Evolutionary conservation across 2,888 invertebrate genomes (phyloP).

Genomic region (Oscheius sp.): DNA sequence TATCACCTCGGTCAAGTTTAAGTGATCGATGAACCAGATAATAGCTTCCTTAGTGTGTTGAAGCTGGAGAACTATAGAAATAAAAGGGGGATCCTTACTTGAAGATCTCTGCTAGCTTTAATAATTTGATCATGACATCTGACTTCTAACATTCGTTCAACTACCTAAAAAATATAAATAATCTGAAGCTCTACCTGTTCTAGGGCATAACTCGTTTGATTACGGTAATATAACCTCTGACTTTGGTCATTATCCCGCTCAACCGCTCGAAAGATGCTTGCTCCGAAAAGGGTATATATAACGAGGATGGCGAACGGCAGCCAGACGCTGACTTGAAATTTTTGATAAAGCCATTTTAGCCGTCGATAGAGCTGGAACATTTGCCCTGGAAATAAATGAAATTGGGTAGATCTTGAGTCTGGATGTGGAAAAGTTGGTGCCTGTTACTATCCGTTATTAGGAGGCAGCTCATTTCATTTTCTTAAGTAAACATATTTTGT

Average conservation of each 20-base stretch:
- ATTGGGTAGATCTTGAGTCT: background rate
- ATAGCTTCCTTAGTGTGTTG: constrained; percentile 63
- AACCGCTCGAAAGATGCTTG: constrained; percentile 56
- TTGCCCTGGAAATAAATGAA: background rate
- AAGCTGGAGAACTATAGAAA: constrained; percentile 38
- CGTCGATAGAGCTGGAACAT: constrained; percentile 35
- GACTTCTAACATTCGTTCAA: constrained; percentile 61
- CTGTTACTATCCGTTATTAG: no score
- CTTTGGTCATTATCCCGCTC: constrained; percentile 39
- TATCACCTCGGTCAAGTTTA: constrained; percentile 64
- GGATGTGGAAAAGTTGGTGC: no score
- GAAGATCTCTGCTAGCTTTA: constrained; percentile 29
- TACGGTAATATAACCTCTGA: constrained; percentile 39
- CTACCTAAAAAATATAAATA: constrained; percentile 40
- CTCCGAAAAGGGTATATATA: constrained; percentile 63
- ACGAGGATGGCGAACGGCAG: constrained; percentile 51
- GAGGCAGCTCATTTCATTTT: background rate
- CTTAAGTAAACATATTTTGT: background rate
- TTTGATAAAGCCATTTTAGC: constrained; percentile 42
- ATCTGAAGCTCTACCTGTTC: constrained; percentile 44
- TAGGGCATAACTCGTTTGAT: constrained; percentile 56
- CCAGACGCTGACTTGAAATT: constrained; percentile 39
- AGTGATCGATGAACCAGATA: constrained; percentile 64
- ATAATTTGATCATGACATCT: constrained; percentile 51
- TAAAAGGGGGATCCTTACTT: constrained; percentile 15